Conservation (phyloP, 2,113 vertebrate genomes). For the Cyanoramphus novaezelandiae region DNA sequence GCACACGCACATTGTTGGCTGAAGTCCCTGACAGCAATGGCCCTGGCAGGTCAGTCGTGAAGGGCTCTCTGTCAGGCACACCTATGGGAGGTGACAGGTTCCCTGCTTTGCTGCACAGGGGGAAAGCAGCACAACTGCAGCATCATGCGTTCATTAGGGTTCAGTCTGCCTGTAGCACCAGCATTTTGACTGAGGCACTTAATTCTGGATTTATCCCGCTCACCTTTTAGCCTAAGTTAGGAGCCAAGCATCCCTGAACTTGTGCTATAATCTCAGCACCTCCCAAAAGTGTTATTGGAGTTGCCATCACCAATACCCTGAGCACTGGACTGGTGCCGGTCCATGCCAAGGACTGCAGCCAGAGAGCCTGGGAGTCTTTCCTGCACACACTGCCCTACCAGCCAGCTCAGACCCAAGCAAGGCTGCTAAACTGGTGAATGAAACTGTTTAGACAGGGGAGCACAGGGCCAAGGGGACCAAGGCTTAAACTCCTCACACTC, state of each 20-base stretch:
- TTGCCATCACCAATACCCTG: not conserved
- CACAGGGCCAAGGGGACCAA: not conserved
- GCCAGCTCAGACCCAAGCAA: not conserved
- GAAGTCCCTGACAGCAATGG: not conserved
- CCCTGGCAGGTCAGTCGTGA: not conserved
- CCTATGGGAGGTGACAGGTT: not conserved
- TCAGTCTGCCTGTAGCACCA: not conserved
- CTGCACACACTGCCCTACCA: not conserved
- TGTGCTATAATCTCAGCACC: not conserved
- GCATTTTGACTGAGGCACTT: not conserved
- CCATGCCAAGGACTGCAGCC: not conserved
- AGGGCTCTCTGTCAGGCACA: not conserved
- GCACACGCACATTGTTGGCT: accelerated
- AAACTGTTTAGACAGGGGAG: not conserved
- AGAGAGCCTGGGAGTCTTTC: not conserved
- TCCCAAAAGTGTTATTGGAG: not conserved
- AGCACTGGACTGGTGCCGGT: not conserved
- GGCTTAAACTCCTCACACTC: not conserved
- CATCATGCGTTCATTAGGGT: not conserved
- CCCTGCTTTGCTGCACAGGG: not conserved
- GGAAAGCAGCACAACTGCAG: not conserved
- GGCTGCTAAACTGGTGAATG: not conserved
- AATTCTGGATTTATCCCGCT: not conserved
- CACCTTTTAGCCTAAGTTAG: not conserved
- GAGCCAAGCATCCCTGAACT: not conserved